A percentile compares a stretch with the other conserved stretches of the same genome.
phyloP scores from a whole-genome alignment of 1,140 invertebrate genomes.

The Drosophila aff. region DNA sequence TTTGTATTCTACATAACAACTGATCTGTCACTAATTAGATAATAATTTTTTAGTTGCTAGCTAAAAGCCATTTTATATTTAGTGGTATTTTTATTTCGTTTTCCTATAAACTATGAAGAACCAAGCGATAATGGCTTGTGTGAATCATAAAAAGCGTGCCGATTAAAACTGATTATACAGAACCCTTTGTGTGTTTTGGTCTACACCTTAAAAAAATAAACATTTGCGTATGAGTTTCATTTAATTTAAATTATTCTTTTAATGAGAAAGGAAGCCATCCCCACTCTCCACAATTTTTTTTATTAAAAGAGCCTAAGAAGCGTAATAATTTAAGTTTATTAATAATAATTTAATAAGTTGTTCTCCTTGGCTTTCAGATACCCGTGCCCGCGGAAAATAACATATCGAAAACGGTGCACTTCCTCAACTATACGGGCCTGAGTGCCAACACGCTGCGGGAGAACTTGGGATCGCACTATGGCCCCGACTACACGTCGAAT shows the following conservation, averaged over 20 bases:
- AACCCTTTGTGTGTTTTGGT: background rate
- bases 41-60: too few relatives aligned
- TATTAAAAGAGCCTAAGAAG: too few relatives aligned
- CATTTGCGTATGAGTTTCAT: too few relatives aligned
- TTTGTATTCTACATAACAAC: background rate
- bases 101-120: too few relatives aligned
- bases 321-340: too few relatives aligned
- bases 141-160: constrained; percentile 6
- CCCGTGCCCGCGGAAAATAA: constrained; percentile 90
- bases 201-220: background rate
- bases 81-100: too few relatives aligned
- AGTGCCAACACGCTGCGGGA: constrained; percentile 89
- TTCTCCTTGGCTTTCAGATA: constrained; percentile 86
- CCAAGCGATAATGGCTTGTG: background rate
- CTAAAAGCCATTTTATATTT: too few relatives aligned
- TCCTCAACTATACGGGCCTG: constrained; percentile 92
- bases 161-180: background rate
- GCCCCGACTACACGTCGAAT: constrained; percentile 92
- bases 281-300: too few relatives aligned
- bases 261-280: too few relatives aligned
- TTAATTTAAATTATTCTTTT: too few relatives aligned
- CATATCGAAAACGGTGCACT: constrained; percentile 86
- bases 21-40: too few relatives aligned
- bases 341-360: too few relatives aligned
- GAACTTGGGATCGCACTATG: constrained; percentile 93